Percentiles rank a stretch among this genome's conserved stretches.
Conservation (phyloP, 2,797 vertebrate genomes). For the Eleutherodactylus coqui region DNA sequence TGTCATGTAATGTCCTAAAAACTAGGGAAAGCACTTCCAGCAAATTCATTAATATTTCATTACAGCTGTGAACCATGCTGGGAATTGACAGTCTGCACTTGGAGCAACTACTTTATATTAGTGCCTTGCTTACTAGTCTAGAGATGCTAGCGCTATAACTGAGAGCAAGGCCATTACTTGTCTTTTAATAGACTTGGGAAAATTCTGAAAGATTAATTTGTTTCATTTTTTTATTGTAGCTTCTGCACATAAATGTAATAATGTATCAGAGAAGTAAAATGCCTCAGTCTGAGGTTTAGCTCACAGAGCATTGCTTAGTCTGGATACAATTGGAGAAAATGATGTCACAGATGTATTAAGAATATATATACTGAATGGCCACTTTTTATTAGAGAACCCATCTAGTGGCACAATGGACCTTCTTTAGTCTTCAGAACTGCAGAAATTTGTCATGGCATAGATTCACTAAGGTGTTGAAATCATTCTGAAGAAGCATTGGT, state of each 20-base stretch:
- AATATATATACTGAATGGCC: too few relatives aligned
- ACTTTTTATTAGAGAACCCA: too few relatives aligned
- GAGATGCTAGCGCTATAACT: not conserved
- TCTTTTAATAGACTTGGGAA: not conserved
- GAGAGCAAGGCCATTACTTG: not conserved
- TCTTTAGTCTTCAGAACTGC: too few relatives aligned
- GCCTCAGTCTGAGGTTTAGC: too few relatives aligned
- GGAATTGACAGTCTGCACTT: conserved; percentile 31
- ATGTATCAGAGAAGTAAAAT: too few relatives aligned
- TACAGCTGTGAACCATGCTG: conserved; percentile 35
- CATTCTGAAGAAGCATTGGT: too few relatives aligned
- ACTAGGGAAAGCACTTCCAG: conserved; percentile 46
- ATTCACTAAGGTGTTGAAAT: too few relatives aligned
- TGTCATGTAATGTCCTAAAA: conserved; percentile 48
- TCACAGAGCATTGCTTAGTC: too few relatives aligned
- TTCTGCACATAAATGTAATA: not conserved
- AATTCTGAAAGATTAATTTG: not conserved
- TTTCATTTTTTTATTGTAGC: not conserved
- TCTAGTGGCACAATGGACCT: too few relatives aligned
- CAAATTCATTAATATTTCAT: conserved; percentile 49
- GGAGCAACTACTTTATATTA: conserved; percentile 23
- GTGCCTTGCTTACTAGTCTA: not conserved
- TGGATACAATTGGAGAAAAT: too few relatives aligned
- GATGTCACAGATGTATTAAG: too few relatives aligned
- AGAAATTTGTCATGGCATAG: too few relatives aligned